Percentiles rank a stretch among this genome's conserved stretches.
These are phyloP conservation scores for Resseliella maxima DNA, from an alignment of 2,888 invertebrate species.

Conservation along the genomic window DNA sequence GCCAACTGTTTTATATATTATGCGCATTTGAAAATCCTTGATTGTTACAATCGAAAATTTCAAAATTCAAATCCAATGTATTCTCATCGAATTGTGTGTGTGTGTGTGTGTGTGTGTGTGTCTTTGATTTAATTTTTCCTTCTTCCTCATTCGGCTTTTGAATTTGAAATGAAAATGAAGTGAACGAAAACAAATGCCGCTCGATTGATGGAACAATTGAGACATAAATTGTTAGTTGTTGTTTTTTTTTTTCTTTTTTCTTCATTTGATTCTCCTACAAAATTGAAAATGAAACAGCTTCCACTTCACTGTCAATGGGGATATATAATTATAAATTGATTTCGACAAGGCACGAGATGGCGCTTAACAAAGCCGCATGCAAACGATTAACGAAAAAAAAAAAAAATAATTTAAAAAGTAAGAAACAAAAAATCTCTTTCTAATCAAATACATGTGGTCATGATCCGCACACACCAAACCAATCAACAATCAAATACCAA, in stretches of 20 bases:
- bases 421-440: no score
- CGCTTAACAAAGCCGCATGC: neutral
- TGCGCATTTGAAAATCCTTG: neutral
- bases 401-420: neutral
- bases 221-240: conserved; percentile 2
- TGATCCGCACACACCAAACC: neutral
- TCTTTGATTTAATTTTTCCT: no score
- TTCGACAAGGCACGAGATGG: conserved; percentile 13
- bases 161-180: neutral
- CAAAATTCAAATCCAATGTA: no score
- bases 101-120: no score
- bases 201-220: conserved; percentile 22
- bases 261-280: neutral
- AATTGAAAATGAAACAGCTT: neutral
- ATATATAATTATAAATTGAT: conserved; percentile 45
- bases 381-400: no score
- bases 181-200: neutral
- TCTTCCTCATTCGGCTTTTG: no score
- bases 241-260: neutral
- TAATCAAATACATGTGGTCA: neutral
- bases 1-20: neutral
- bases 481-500: neutral
- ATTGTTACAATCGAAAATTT: neutral
- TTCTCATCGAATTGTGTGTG: no score
- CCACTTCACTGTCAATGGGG: neutral